A percentile compares a stretch with the other conserved stretches of the same genome.
Evolutionary conservation across 2,113 vertebrate genomes (phyloP).

Genomic region (Dendrocopos noguchii): DNA sequence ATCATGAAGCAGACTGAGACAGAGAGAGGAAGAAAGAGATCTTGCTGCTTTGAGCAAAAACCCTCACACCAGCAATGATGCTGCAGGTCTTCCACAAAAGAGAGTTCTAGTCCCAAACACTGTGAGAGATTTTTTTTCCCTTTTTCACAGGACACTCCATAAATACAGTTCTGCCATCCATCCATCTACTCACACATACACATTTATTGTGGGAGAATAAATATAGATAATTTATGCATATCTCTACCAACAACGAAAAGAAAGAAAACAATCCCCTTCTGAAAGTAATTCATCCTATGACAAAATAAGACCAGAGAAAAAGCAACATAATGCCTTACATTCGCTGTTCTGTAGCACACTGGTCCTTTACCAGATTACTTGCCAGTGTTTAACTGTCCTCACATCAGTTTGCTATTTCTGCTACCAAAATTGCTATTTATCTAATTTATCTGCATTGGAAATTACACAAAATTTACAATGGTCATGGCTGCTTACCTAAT

Average conservation of each 20-base stretch:
- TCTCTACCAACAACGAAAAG: not conserved
- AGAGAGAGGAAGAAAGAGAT: not conserved
- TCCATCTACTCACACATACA: not conserved
- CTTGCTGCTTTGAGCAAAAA: not conserved
- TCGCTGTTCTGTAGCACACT: not conserved
- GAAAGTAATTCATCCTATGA: not conserved
- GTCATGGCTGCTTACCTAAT: not conserved
- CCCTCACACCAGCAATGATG: not conserved
- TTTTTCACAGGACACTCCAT: not conserved
- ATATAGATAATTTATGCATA: slow-evolving; percentile 29
- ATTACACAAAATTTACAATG: not conserved
- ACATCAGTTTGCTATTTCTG: not conserved
- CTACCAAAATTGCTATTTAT: not conserved
- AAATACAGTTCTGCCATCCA: not conserved
- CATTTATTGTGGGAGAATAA: not conserved
- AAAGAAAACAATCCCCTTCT: not conserved
- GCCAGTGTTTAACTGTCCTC: not conserved
- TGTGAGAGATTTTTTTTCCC: not conserved
- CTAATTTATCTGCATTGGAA: not conserved
- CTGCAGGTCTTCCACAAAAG: not conserved
- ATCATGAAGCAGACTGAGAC: not conserved
- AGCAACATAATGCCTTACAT: not conserved
- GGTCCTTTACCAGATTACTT: not conserved
- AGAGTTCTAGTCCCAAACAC: not conserved
- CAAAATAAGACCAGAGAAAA: not conserved